Base-by-base conservation (phyloP, 2,797 vertebrate genomes). In the Halcyon leucocephala region DNA sequence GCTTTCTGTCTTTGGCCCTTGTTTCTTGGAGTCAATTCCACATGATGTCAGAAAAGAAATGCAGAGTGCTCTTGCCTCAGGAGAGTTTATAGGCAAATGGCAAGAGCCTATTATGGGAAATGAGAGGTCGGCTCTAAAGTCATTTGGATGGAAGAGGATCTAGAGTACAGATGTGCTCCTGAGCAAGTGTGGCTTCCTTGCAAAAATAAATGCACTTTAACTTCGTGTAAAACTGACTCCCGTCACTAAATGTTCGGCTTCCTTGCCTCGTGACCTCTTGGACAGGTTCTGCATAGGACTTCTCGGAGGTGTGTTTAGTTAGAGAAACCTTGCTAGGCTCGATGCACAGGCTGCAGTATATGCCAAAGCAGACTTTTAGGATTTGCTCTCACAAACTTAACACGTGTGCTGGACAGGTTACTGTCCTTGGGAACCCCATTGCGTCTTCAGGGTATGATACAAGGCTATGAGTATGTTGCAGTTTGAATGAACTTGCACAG, bases 341-440 rank as follows among this genome's bases (percentile, higher is more conserved):
- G 22, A 19, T 73, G 16, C 10, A 5, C 28, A 9, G 33, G 26
- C 74, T 82, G 20, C 70, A 37, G 14, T 54, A 17, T 16, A 35
- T 21, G 33, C 4, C 14, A 21, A 3, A 42, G 35, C 24, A 51
- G 42, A 60, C 51, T 41, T 73, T 48, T 28, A 51, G 51, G 26
- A 22, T 16, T 66, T 69, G 3, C 0, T 20, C 5, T 0, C 3
- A 8, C 14, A 33, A 57, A 17, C 22, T 46, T 46, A 31, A n/a
- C 7, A 4, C 0, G 0, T 41, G 2, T 37, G 2, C 33, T 61
- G 11, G 52, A 41, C 9, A 19, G 12, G 16, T 52, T 64, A 0
- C n/a, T 42, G 28, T 67, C 14, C 33, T 29, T 80, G 48, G 42
- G n/a, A 73, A 83, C 2, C 35, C 55, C 6, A 3, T 42, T 73